phyloP scores from a whole-genome alignment of 2,113 vertebrate species.

The Oreamnos americanus region DNA sequence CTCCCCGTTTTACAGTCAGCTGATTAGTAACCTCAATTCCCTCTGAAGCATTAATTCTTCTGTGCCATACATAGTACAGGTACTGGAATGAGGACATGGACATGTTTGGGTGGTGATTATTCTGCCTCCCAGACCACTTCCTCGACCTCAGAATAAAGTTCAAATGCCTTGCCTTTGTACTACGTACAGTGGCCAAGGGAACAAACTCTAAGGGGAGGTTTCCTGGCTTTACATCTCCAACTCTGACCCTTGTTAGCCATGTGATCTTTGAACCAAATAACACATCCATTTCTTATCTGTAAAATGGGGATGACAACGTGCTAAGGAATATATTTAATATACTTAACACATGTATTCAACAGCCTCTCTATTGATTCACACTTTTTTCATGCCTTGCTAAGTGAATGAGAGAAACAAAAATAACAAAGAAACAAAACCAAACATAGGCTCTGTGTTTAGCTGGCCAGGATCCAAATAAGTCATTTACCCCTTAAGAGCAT shows the following conservation, averaged over 20 bases:
- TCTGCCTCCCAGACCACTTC: neutral
- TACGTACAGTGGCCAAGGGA: neutral
- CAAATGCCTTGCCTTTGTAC: neutral
- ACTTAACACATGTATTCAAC: neutral
- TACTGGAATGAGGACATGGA: neutral
- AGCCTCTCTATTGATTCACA: neutral
- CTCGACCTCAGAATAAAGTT: neutral
- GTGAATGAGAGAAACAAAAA: neutral
- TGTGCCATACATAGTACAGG: neutral
- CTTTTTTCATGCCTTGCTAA: neutral
- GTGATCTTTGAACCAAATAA: neutral
- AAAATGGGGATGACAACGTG: neutral
- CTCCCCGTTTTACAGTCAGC: too few relatives aligned
- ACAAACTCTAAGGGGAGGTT: neutral
- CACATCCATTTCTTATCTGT: neutral
- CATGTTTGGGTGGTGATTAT: neutral
- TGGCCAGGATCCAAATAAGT: neutral
- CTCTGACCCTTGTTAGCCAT: neutral
- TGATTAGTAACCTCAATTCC: neutral
- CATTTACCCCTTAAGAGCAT: neutral
- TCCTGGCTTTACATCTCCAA: neutral
- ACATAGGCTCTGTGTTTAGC: neutral
- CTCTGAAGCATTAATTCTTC: neutral
- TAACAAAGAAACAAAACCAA: neutral
- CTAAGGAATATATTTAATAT: neutral